Base-by-base conservation (phyloP, 2,888 invertebrate genomes). In the Coenonympha arcania region DNA sequence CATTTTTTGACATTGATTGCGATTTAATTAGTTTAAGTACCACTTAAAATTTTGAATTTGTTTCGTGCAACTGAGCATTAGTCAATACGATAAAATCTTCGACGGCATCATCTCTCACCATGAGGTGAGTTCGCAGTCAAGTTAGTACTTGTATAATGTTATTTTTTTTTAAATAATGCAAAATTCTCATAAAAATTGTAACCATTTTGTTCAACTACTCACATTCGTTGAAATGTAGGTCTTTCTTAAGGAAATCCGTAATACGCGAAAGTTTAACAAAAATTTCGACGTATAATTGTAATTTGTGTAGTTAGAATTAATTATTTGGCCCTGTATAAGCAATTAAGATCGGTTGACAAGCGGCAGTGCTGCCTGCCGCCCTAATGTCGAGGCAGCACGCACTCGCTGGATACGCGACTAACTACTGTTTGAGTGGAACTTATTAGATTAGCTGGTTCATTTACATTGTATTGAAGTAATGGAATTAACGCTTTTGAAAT, bases 271-370 rank as follows among this genome's bases (percentile, higher is more conserved):
- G 9, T 42, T 9, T 28, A 28, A 41, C 28, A 41, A 28, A 31
- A 42, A 31, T 31, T 20, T 20, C 42, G 18, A 33, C 1, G 42
- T n/a, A 4, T 44, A 34, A 44, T 44, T 24, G 34, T 44, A 30
- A 30, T 34, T 34, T 16, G 34, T 5, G 18, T 24, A 18, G 34
- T 44, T 44, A 34, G 44, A 44, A 16, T 44, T 44, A 44, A 44
- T 44, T 34, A 34, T 44, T 44, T 34, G 22, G 24, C 34, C 1
- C 22, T 16, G 24, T 34, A 16, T 44, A 44, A 18, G 44, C 44
- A 44, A 44, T 44, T 44, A 44, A 44, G 44, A 44, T 44, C 22
- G 16, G 15, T 44, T 44, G 44, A 44, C 44, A 44, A 44, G 34
- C 18, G 13, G 18, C 33, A 34, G 8, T 1, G 6, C n/a, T 3